A percentile compares a stretch with the other conserved stretches of the same genome.
phyloP scores from a whole-genome alignment of 2,888 invertebrate species.

The Dynastes hyllus region DNA sequence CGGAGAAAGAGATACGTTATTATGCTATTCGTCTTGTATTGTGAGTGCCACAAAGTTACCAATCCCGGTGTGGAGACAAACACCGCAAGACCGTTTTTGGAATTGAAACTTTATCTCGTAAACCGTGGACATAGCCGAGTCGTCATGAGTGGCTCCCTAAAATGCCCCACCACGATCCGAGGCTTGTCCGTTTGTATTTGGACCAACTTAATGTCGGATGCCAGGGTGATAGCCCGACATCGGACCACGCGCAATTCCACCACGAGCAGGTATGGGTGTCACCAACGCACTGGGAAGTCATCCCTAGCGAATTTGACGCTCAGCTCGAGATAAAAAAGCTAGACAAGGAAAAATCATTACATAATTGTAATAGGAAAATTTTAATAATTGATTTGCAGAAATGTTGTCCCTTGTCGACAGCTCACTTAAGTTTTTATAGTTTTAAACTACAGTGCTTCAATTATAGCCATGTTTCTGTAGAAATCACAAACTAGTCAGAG shows the following conservation, averaged over 20 bases:
- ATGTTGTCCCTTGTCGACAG: no score
- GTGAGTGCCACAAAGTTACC: slow-evolving; percentile 26
- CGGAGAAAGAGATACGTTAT: no score
- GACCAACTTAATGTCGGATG: background rate
- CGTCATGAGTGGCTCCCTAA: slow-evolving; percentile 10
- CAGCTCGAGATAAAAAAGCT: no score
- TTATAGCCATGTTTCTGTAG: no score
- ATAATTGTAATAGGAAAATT: no score
- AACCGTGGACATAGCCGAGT: background rate
- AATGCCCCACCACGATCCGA: background rate
- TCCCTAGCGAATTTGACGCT: no score
- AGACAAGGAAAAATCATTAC: no score
- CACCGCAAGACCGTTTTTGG: slow-evolving; percentile 6
- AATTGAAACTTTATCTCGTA: slow-evolving; percentile 5
- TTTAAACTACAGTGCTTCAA: no score
- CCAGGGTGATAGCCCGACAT: slow-evolving; percentile 7
- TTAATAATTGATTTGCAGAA: no score
- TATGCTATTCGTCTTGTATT: slow-evolving; percentile 18
- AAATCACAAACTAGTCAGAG: no score
- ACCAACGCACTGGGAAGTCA: background rate
- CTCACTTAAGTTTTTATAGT: no score
- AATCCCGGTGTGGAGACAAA: slow-evolving; percentile 33
- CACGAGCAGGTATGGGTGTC: slow-evolving; percentile 12
- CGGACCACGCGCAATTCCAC: slow-evolving; percentile 13
- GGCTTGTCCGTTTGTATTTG: background rate